phyloP scores from a whole-genome alignment of 23 tunicate genomes.

The Halocynthia aurantium region DNA sequence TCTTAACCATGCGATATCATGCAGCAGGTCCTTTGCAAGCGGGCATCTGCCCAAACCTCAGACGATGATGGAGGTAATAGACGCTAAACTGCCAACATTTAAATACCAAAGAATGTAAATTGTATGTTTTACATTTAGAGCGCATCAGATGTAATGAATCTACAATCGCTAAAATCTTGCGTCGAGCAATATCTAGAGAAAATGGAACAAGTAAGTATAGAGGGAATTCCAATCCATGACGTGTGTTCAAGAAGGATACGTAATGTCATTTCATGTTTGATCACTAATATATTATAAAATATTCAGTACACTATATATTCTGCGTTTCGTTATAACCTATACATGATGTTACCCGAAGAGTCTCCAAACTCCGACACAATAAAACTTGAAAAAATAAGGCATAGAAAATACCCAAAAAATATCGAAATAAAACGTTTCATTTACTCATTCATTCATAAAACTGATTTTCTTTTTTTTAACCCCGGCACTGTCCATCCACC shows the following conservation, averaged over 20 bases:
- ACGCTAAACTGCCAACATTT: constrained; percentile 32
- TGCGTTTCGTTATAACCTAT: too few relatives aligned
- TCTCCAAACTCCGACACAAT: background rate
- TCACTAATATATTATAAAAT: too few relatives aligned
- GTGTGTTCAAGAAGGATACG: too few relatives aligned
- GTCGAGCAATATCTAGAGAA: background rate
- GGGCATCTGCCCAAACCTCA: constrained; percentile 84
- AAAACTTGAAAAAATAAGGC: background rate
- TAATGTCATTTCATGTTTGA: too few relatives aligned
- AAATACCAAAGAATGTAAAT: background rate
- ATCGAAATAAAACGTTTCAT: too few relatives aligned
- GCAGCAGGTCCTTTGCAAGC: constrained; percentile 57
- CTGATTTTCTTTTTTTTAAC: too few relatives aligned
- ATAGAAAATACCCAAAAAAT: too few relatives aligned
- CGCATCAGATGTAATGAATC: constrained; percentile 17
- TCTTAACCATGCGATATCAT: constrained; percentile 64
- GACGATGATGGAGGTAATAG: constrained; percentile 53
- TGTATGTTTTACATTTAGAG: background rate
- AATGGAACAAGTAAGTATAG: constrained; percentile 11
- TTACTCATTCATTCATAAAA: too few relatives aligned
- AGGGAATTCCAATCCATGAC: background rate
- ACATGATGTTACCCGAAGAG: background rate
- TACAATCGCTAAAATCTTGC: background rate
- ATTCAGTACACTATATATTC: too few relatives aligned
- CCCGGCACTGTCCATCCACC: too few relatives aligned